Evolutionary conservation across 2,797 vertebrate species (phyloP), one percentile per base, ranked within the genome.

Genomic region (Alfaro cultratus): DNA sequence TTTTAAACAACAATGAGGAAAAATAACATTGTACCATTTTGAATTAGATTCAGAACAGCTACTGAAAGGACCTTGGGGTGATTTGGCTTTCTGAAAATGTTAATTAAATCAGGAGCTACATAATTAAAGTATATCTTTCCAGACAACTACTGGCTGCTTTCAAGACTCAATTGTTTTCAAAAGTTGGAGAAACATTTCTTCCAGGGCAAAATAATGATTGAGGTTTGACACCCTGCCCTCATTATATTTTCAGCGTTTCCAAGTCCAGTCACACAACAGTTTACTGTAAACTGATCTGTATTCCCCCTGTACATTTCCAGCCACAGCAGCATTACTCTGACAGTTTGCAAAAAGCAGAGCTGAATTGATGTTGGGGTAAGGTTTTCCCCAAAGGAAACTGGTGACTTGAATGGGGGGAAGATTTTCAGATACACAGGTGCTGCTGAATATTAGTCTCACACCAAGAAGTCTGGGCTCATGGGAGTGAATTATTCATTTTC

Each of bases 391-490:
- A 76, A 91, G 83, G 3, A 87, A 93, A 90, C 93, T 92, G 94
- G 86, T 83, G 78, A 75, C 91, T 93, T 91, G 92, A 91, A 80
- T 67, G 78, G 73, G 81, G 77, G 47, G 26, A 67, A 75, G 86
- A 81, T 74, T 88, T 89, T 87, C 85, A 90, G 81, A 89, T 87
- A 85, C 86, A 89, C 91, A 90, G 91, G 91, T 93, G 95, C 95
- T 96, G 96, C 92, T 95, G 96, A 95, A 96, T 92, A 95, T 93
- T 95, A 93, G 93, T 92, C 89, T 93, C 6, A 77, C 78, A 87
- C 90, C 77, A 91, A 94, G 94, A 93, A 90, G 82, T 87, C 92
- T 86, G 94, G 93, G 92, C 89, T 78, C 91, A 87, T 75, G 81
- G 90, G 91, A 87, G 88, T 92, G 88, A 93, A 94, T 94, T 89